Percentiles rank a stretch among this genome's conserved stretches.
These are phyloP conservation scores for Latheticus oryzae DNA, from an alignment of 2,888 invertebrate species.

Conservation along the genomic window DNA sequence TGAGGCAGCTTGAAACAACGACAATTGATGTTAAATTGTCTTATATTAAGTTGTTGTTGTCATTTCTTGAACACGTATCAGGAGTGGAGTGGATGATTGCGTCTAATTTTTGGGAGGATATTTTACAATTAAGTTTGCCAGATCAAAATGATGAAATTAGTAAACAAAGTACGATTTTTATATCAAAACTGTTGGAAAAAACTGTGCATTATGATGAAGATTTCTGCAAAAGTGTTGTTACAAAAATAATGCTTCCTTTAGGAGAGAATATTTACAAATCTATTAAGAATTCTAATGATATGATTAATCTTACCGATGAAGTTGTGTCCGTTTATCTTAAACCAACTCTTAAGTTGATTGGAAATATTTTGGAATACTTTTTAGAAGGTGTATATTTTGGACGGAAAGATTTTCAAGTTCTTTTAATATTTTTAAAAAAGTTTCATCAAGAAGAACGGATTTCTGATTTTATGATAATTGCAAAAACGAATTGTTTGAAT, in stretches of 20 bases:
- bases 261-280: slow-evolving; percentile 19
- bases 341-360: slow-evolving; percentile 70
- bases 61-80: slow-evolving; percentile 70
- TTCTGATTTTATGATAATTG: slow-evolving; percentile 63
- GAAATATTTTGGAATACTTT: slow-evolving; percentile 66
- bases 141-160: slow-evolving; percentile 69
- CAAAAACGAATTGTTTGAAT: slow-evolving; percentile 65
- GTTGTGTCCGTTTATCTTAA: slow-evolving; percentile 67
- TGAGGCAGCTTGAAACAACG: slow-evolving; percentile 3
- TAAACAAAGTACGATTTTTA: slow-evolving; percentile 71
- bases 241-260: slow-evolving; percentile 8
- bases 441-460: slow-evolving; percentile 63
- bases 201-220: slow-evolving; percentile 67
- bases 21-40: neutral
- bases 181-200: slow-evolving; percentile 68
- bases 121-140: slow-evolving; percentile 65
- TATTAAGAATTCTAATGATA: neutral
- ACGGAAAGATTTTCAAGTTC: slow-evolving; percentile 58
- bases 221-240: slow-evolving; percentile 63
- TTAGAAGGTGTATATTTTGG: slow-evolving; percentile 61
- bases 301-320: slow-evolving; percentile 56
- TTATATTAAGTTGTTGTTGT: slow-evolving; percentile 68
- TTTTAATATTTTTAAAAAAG: slow-evolving; percentile 61
- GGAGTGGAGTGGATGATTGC: slow-evolving; percentile 74
- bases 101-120: slow-evolving; percentile 72